These are phyloP conservation scores for Apostichopus japonicus DNA, from an alignment of 35 echinoderm and acorn worm genomes.

Conservation along the genomic window DNA sequence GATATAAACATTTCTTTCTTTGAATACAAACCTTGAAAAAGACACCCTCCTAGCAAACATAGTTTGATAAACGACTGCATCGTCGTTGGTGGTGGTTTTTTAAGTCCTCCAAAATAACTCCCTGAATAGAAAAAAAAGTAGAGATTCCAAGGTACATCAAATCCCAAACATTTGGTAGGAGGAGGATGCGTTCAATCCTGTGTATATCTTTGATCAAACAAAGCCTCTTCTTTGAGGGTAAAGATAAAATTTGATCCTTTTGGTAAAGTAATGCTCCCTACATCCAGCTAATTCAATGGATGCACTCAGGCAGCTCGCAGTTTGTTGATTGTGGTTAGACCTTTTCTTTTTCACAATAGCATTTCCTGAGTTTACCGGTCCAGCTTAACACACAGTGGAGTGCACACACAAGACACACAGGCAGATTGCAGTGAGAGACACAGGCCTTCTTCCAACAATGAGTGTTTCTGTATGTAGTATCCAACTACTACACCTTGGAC, in stretches of 20 bases:
- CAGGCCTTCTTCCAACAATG: too few species aligned
- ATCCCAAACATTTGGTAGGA: background rate
- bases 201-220: background rate
- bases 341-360: background rate
- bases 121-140: background rate
- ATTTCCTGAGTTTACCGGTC: background rate
- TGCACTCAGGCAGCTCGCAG: background rate
- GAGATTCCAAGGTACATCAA: background rate
- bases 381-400: too few species aligned
- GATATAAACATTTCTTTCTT: too few species aligned
- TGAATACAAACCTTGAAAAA: constrained; percentile 31
- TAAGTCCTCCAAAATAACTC: background rate
- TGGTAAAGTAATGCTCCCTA: background rate
- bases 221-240: background rate
- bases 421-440: too few species aligned
- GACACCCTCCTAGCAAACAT: background rate
- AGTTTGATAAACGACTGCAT: constrained; percentile 26
- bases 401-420: background rate
- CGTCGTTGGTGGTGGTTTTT: background rate
- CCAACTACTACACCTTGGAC: background rate
- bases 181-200: background rate
- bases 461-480: background rate
- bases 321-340: constrained; percentile 9
- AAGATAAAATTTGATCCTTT: constrained; percentile 13
- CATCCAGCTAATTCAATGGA: background rate